Percentiles rank a stretch among this genome's conserved stretches.
Conservation (phyloP, 2,113 vertebrate species). For the Leptobrachium leishanense region DNA sequence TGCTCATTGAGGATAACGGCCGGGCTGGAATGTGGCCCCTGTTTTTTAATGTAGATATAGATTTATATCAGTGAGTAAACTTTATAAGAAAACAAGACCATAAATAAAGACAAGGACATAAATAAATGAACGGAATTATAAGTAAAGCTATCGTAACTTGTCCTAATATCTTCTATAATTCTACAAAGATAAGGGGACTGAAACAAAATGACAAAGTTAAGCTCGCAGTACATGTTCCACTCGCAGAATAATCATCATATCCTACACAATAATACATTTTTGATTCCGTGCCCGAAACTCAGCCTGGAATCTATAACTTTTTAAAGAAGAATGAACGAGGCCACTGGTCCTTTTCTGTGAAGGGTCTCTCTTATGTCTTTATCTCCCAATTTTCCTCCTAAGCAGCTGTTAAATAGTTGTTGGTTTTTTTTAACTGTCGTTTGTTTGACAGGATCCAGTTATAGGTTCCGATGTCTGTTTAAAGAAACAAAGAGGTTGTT, state of each 20-base stretch:
- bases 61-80: too few relatives aligned
- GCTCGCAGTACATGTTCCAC: conserved; percentile 1
- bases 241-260: conserved; percentile 73
- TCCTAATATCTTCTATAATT: too few relatives aligned
- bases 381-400: conserved; percentile 80
- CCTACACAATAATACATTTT: conserved; percentile 75
- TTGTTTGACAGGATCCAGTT: conserved; percentile 91
- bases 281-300: conserved; percentile 72
- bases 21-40: too few relatives aligned
- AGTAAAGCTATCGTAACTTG: too few relatives aligned
- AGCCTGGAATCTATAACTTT: conserved; percentile 73
- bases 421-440: conserved; percentile 77
- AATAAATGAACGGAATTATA: too few relatives aligned
- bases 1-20: too few relatives aligned
- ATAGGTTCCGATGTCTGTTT: conserved; percentile 91
- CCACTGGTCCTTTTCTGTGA: conserved; percentile 76
- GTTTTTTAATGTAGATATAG: too few relatives aligned
- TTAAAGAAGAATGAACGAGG: conserved; percentile 72
- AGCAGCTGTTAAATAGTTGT: conserved; percentile 79
- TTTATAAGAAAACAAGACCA: too few relatives aligned
- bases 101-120: too few relatives aligned
- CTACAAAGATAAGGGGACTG: too few relatives aligned
- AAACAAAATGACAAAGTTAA: too few relatives aligned
- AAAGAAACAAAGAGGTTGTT: conserved; percentile 85
- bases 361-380: conserved; percentile 79